phyloP scores from a whole-genome alignment of 2,113 vertebrate genomes.

The Zingel zingel region DNA sequence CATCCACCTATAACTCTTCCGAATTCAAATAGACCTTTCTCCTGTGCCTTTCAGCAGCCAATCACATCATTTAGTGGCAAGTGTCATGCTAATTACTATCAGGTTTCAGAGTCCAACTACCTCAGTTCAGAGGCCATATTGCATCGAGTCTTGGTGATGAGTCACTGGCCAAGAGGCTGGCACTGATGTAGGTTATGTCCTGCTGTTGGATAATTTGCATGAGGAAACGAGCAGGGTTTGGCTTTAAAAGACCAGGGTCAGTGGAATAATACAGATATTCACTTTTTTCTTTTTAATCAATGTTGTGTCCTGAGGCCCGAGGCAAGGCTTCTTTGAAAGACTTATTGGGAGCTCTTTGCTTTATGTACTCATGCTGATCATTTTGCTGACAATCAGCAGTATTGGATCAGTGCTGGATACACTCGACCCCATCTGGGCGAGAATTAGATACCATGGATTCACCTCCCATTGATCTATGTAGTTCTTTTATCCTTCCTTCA shows the following conservation, averaged over 20 bases:
- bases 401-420: slow-evolving; percentile 62
- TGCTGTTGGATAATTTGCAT: slow-evolving; percentile 64
- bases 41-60: slow-evolving; percentile 25
- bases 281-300: slow-evolving; percentile 74
- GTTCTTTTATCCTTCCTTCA: not conserved
- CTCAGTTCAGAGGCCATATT: slow-evolving; percentile 57
- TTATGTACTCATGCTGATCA: slow-evolving; percentile 59
- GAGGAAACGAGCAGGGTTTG: slow-evolving; percentile 42
- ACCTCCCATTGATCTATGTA: not conserved
- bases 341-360: slow-evolving; percentile 53
- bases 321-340: slow-evolving; percentile 37
- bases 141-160: slow-evolving; percentile 55
- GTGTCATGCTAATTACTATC: slow-evolving; percentile 55
- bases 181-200: slow-evolving; percentile 46
- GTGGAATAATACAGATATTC: slow-evolving; percentile 67
- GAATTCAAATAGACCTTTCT: slow-evolving; percentile 18
- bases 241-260: slow-evolving; percentile 63
- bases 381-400: slow-evolving; percentile 73
- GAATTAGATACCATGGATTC: slow-evolving; percentile 33
- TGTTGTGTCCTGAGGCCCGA: slow-evolving; percentile 51
- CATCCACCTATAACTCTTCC: slow-evolving; percentile 10
- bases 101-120: slow-evolving; percentile 40
- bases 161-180: slow-evolving; percentile 45
- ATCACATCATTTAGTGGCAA: slow-evolving; percentile 37
- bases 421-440: slow-evolving; percentile 36